Percentiles rank a stretch among this genome's conserved stretches.
Evolutionary conservation across 2,888 invertebrate species (phyloP).

Genomic region (Saturnia pavonia): DNA sequence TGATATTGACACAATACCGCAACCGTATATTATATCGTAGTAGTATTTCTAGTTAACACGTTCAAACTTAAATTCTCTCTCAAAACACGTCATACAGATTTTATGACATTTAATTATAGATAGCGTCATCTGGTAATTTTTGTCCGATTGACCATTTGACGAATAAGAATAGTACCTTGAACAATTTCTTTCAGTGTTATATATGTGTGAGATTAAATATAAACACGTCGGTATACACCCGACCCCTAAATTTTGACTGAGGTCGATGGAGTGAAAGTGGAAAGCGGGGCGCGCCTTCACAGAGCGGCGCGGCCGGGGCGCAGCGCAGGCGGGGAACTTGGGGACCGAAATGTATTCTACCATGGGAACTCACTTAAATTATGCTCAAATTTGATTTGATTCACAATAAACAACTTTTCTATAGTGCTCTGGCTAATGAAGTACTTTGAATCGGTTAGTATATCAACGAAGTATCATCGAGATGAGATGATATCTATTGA

Average conservation of each 20-base stretch:
- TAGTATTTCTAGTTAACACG: not conserved
- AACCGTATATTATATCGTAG: not conserved
- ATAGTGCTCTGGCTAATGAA: not conserved
- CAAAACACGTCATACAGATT: not conserved
- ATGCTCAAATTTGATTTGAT: not conserved
- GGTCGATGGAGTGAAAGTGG: constrained; percentile 28
- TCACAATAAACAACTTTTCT: not conserved
- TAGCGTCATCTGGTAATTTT: too few relatives aligned
- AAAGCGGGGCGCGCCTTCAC: constrained; percentile 21
- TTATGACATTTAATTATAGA: not conserved
- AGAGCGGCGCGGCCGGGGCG: constrained; percentile 21
- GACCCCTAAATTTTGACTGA: constrained; percentile 31
- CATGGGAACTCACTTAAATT: constrained; percentile 12
- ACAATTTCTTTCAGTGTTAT: not conserved
- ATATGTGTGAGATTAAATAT: not conserved
- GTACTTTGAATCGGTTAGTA: not conserved
- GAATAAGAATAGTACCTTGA: not conserved
- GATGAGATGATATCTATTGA: not conserved
- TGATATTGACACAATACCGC: not conserved
- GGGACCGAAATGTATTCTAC: constrained; percentile 22
- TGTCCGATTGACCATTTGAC: too few relatives aligned
- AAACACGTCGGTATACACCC: constrained; percentile 19
- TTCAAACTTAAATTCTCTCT: not conserved
- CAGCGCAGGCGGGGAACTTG: constrained; percentile 22
- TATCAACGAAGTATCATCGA: not conserved